These are phyloP conservation scores for Malthinus flaveolus DNA, from an alignment of 2,888 invertebrate species.

Conservation along the genomic window DNA sequence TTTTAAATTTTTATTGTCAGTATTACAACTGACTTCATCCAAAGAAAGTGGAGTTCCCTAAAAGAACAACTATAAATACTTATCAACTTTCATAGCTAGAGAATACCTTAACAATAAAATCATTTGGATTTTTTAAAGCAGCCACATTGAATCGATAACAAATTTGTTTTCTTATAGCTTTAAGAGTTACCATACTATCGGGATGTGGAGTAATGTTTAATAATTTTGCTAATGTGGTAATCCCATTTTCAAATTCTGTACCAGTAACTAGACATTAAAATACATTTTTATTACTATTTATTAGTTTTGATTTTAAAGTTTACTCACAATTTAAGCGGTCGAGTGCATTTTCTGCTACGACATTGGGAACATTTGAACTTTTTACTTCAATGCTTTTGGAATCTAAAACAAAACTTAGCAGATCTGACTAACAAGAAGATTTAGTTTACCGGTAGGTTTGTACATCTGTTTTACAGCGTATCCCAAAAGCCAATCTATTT, in stretches of 20 bases:
- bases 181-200: slow-evolving; percentile 74
- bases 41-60: slow-evolving; percentile 72
- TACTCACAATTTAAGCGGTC: slow-evolving; percentile 85
- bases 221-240: slow-evolving; percentile 75
- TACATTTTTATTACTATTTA: slow-evolving; percentile 46
- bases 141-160: slow-evolving; percentile 62
- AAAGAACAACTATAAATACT: slow-evolving; percentile 31
- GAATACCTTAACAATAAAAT: slow-evolving; percentile 54
- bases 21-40: slow-evolving; percentile 68
- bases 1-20: slow-evolving; percentile 66
- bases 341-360: slow-evolving; percentile 79
- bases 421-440: too few species aligned
- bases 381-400: slow-evolving; percentile 59
- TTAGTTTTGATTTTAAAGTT: neutral
- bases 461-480: slow-evolving; percentile 84
- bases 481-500: slow-evolving; percentile 84
- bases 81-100: slow-evolving; percentile 2
- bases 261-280: slow-evolving; percentile 68
- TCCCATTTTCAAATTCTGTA: slow-evolving; percentile 81
- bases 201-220: slow-evolving; percentile 81
- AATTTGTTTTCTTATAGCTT: slow-evolving; percentile 68
- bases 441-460: slow-evolving; percentile 70
- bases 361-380: slow-evolving; percentile 64
- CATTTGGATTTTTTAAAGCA: slow-evolving; percentile 60
- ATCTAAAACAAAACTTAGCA: too few species aligned